phyloP scores from a whole-genome alignment of 2,888 invertebrate genomes.

The Acanthopleura granulata region DNA sequence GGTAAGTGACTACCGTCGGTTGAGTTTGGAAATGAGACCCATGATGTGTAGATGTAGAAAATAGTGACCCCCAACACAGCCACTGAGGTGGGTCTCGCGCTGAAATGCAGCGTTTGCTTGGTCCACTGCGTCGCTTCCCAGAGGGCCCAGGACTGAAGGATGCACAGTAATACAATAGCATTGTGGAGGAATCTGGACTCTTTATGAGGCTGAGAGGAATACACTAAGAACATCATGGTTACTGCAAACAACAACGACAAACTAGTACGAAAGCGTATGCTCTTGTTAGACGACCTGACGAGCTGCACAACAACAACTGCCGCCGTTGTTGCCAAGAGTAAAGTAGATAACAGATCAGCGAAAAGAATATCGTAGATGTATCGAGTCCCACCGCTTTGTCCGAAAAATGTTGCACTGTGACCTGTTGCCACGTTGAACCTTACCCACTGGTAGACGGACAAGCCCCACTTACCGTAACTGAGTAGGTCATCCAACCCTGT shows the following conservation, averaged over 20 bases:
- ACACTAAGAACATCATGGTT: constrained; percentile 37
- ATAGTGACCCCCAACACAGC: neutral
- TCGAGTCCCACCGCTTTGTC: constrained; percentile 20
- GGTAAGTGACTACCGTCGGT: neutral
- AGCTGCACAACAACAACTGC: constrained; percentile 2
- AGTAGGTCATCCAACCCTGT: constrained; percentile 47
- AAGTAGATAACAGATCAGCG: constrained; percentile 21
- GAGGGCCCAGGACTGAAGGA: constrained; percentile 26
- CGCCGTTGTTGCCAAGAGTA: constrained; percentile 20
- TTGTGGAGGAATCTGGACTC: constrained; percentile 55
- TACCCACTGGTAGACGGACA: constrained; percentile 57
- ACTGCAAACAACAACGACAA: constrained; percentile 31
- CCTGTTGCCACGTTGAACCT: constrained; percentile 49
- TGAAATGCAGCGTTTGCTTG: neutral
- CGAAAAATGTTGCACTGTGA: constrained; percentile 37
- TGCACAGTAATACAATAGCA: constrained; percentile 42
- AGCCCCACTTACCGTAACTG: constrained; percentile 43
- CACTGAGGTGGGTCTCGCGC: neutral
- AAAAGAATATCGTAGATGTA: constrained; percentile 33
- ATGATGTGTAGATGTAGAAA: neutral
- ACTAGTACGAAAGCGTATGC: neutral
- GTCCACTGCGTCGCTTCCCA: neutral
- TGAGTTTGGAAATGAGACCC: neutral
- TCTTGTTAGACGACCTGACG: constrained; percentile 19
- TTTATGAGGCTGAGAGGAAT: constrained; percentile 50